Evolutionary conservation across 2,113 vertebrate species (phyloP).

Genomic region (Nesoenas mayeri): DNA sequence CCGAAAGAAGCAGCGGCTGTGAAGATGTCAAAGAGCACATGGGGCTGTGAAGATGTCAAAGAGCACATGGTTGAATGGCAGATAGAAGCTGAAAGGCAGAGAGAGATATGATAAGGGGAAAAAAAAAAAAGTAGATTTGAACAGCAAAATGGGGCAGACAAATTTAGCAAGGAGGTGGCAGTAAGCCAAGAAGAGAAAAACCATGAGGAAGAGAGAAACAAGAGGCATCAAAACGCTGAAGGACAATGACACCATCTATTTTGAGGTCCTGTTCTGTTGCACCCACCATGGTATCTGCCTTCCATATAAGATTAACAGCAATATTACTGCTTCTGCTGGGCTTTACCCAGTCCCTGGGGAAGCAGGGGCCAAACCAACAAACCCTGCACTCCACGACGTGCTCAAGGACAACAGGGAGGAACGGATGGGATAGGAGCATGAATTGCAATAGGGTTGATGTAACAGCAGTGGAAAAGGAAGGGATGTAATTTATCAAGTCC

Average conservation of each 20-base stretch:
- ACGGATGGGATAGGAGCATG: background rate
- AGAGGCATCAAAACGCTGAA: background rate
- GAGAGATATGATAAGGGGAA: background rate
- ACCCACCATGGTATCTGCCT: background rate
- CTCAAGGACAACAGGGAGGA: background rate
- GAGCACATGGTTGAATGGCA: background rate
- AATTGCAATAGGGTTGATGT: background rate
- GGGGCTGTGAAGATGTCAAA: background rate
- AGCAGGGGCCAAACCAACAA: background rate
- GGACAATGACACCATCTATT: background rate
- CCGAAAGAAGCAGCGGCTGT: background rate
- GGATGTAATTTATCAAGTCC: background rate
- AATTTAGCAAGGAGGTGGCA: background rate
- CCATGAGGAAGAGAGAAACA: background rate
- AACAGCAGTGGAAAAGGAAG: background rate
- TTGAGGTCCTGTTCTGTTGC: background rate
- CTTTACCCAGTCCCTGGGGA: background rate
- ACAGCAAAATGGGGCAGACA: background rate
- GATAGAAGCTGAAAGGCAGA: background rate
- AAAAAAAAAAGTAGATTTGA: background rate
- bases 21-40: background rate
- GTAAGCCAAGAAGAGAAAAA: background rate
- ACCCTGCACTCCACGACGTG: background rate
- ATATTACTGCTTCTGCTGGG: fast-evolving
- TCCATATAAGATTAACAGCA: background rate